Conservation (phyloP, 1,140 invertebrate species). For the Cataglyphis hispanica region DNA sequence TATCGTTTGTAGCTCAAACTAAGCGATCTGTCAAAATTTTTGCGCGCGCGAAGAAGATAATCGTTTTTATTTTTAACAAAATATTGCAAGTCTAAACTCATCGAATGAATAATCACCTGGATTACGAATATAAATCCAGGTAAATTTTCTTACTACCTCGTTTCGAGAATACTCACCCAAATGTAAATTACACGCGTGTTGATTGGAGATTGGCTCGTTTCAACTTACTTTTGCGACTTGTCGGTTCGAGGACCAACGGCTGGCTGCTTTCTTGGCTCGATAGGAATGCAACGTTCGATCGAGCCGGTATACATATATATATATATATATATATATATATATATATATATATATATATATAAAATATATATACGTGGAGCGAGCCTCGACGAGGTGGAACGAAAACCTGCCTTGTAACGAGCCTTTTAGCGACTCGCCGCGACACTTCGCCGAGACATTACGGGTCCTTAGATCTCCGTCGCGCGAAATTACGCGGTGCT, state of each 20-base stretch:
- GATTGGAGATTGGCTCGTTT: background rate
- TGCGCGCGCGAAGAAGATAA: background rate
- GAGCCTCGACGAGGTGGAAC: background rate
- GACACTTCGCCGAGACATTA: background rate
- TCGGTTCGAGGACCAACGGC: constrained; percentile 6
- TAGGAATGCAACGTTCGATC: constrained; percentile 56
- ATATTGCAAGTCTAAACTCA: background rate
- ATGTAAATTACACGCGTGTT: constrained; percentile 5
- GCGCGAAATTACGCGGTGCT: background rate
- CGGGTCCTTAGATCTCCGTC: background rate
- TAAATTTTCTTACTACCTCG: background rate
- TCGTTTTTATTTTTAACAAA: background rate
- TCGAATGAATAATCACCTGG: background rate
- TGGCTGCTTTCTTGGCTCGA: constrained; percentile 48
- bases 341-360: too few species aligned
- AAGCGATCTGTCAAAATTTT: too few species aligned
- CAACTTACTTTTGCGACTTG: background rate
- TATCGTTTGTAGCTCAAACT: too few species aligned
- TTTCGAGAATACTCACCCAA: background rate
- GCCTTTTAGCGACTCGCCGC: constrained; percentile 27
- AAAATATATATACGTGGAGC: background rate
- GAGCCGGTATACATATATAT: background rate
- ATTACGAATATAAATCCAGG: background rate
- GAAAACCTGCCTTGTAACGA: constrained; percentile 44
- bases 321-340: too few species aligned